Evolutionary conservation across 2,113 vertebrate genomes (phyloP).

Genomic region (Daubentonia madagascariensis): DNA sequence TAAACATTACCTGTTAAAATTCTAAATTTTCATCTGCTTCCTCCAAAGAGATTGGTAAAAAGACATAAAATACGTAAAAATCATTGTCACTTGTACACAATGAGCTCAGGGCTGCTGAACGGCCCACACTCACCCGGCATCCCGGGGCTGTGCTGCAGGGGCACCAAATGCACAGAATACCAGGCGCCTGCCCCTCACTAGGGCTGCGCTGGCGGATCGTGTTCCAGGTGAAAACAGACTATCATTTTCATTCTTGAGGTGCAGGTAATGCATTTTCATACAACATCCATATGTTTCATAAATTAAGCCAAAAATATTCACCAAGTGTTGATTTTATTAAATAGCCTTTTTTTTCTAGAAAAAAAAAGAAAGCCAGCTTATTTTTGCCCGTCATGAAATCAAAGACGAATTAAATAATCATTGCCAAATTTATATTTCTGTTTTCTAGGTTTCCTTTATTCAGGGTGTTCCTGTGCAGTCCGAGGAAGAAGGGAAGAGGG

Average conservation of each 20-base stretch:
- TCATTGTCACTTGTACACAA: background rate
- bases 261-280: background rate
- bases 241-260: background rate
- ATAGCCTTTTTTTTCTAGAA: background rate
- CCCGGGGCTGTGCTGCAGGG: background rate
- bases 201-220: too few relatives aligned
- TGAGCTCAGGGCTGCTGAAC: background rate
- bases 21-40: background rate
- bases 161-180: background rate
- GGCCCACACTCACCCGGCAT: background rate
- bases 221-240: background rate
- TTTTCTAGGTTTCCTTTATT: slow-evolving; percentile 1
- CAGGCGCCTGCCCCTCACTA: background rate
- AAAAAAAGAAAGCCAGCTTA: background rate
- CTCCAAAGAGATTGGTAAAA: background rate
- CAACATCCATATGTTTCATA: background rate
- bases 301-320: slow-evolving; percentile 15
- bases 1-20: slow-evolving; percentile 28
- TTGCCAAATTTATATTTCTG: background rate
- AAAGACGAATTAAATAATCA: background rate
- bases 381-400: background rate
- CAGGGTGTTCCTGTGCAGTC: background rate
- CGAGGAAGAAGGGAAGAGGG: too few relatives aligned
- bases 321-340: background rate
- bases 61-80: background rate